Percentiles rank a stretch among this genome's conserved stretches.
These are phyloP conservation scores for Syngnathus floridae DNA, from an alignment of 2,113 vertebrate genomes.

Conservation along the genomic window DNA sequence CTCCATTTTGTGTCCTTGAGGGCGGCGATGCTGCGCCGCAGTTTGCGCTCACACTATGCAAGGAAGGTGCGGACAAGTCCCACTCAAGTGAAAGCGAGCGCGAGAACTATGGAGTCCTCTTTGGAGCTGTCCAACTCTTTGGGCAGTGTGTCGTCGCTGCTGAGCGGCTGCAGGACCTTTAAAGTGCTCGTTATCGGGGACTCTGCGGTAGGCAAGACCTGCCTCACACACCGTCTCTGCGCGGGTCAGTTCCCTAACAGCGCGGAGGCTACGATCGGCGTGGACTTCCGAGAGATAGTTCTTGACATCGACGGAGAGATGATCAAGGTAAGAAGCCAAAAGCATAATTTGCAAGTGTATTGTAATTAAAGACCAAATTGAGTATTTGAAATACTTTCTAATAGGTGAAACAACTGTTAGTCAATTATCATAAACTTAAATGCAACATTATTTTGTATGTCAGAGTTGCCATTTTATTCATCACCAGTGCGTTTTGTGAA, in stretches of 20 bases:
- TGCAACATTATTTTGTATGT: too few relatives aligned
- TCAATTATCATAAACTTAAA: too few relatives aligned
- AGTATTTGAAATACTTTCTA: too few relatives aligned
- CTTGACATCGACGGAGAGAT: slow-evolving; percentile 67
- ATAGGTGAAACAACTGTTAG: too few relatives aligned
- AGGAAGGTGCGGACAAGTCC: not conserved
- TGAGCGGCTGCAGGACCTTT: slow-evolving; percentile 60
- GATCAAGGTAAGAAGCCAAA: slow-evolving; percentile 57
- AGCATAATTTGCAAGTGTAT: not conserved
- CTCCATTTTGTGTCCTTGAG: not conserved
- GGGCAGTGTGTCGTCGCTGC: slow-evolving; percentile 62
- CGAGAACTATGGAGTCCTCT: slow-evolving; percentile 70
- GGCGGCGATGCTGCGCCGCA: not conserved
- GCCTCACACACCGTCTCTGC: slow-evolving; percentile 69
- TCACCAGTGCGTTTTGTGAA: not conserved
- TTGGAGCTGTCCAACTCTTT: slow-evolving; percentile 71
- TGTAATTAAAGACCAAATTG: too few relatives aligned
- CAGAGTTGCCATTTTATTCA: not conserved
- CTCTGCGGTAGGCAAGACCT: slow-evolving; percentile 73
- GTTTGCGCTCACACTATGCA: not conserved
- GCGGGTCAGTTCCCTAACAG: slow-evolving; percentile 62
- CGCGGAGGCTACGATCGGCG: slow-evolving; percentile 72
- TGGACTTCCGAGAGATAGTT: slow-evolving; percentile 69
- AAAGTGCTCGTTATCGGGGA: slow-evolving; percentile 74
- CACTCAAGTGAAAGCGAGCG: not conserved